These are phyloP conservation scores for Donacobius atricapilla DNA, from an alignment of 2,113 vertebrate species.

Conservation along the genomic window DNA sequence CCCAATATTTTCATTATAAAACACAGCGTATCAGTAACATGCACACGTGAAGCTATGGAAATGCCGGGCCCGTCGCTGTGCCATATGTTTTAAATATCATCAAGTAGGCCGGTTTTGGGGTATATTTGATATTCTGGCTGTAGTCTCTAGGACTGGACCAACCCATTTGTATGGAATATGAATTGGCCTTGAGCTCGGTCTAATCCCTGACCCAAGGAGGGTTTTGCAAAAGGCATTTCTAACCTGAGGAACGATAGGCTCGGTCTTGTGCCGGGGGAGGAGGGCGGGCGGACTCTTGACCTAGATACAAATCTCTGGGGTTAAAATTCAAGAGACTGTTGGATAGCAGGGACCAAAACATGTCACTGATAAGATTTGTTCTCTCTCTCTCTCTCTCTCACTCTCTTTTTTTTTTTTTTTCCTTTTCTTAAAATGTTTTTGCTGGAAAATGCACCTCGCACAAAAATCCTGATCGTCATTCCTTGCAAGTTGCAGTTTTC, in stretches of 20 bases:
- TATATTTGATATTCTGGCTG: slow-evolving; percentile 27
- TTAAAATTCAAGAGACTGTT: background rate
- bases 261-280: background rate
- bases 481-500: background rate
- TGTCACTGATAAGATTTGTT: slow-evolving; percentile 33
- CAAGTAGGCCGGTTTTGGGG: background rate
- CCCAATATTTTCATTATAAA: background rate
- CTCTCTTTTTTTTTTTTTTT: background rate
- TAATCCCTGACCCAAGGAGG: background rate
- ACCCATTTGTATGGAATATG: background rate
- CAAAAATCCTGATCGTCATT: fast-evolving
- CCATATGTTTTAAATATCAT: slow-evolving; percentile 53
- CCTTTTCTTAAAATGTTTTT: background rate
- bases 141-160: background rate
- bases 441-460: background rate
- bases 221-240: slow-evolving; percentile 20
- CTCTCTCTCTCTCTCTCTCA: background rate
- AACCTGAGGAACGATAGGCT: slow-evolving; percentile 3
- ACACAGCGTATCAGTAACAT: background rate
- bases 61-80: background rate
- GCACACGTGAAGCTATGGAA: background rate
- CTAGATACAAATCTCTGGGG: slow-evolving; percentile 45
- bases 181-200: background rate
- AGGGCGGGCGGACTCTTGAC: slow-evolving; percentile 2
- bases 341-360: background rate